A percentile compares a stretch with the other conserved stretches of the same genome.
phyloP scores from a whole-genome alignment of 1,140 invertebrate species.

The Solen grandis region DNA sequence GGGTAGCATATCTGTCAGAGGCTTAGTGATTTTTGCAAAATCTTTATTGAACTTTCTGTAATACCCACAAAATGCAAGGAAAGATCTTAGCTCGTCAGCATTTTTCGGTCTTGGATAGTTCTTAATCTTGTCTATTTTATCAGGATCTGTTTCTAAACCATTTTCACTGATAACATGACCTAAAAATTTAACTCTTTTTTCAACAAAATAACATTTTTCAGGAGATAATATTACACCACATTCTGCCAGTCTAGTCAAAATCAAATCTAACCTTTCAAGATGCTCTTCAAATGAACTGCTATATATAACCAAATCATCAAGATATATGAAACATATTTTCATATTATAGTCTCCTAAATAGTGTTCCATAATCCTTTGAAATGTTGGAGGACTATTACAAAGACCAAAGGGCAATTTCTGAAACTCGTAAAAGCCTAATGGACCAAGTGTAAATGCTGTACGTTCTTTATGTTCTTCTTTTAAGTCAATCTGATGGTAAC shows the following conservation, averaged over 20 bases:
- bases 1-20: background rate
- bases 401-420: background rate
- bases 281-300: background rate
- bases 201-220: background rate
- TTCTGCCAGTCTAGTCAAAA: background rate
- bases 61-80: background rate
- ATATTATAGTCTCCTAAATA: background rate
- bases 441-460: background rate
- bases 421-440: background rate
- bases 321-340: constrained; percentile 8
- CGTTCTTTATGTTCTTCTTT: background rate
- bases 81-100: background rate
- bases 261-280: background rate
- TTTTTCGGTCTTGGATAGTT: background rate
- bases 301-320: constrained; percentile 3
- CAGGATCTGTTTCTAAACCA: constrained; percentile 8
- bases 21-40: background rate
- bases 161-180: background rate
- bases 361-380: background rate
- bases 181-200: background rate
- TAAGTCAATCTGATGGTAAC: background rate
- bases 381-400: background rate
- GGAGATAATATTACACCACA: background rate
- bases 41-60: background rate
- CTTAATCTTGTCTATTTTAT: background rate